Evolutionary conservation across 2,797 vertebrate genomes (phyloP).

Genomic region (Helostoma temminkii): DNA sequence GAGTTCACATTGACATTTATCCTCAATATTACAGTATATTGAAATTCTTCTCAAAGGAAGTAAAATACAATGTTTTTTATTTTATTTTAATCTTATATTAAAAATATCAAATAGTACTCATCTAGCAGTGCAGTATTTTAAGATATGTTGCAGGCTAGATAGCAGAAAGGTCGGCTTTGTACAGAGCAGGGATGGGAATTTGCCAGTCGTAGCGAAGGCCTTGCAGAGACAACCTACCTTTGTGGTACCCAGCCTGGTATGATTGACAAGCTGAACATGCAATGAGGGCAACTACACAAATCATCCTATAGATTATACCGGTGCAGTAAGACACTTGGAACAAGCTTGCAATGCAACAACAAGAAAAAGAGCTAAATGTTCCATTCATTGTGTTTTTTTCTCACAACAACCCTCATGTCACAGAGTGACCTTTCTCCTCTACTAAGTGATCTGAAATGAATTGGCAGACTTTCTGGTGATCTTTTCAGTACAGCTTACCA

Average conservation of each 20-base stretch:
- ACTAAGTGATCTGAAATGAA: conserved; percentile 68
- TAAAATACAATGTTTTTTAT: conserved; percentile 85
- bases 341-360: conserved; percentile 78
- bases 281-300: conserved; percentile 81
- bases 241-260: conserved; percentile 75
- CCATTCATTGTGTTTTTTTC: conserved; percentile 54
- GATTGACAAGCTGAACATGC: conserved; percentile 86
- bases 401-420: conserved; percentile 51
- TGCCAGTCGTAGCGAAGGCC: conserved; percentile 49
- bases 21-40: conserved; percentile 84
- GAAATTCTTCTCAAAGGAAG: conserved; percentile 84
- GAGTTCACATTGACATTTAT: conserved; percentile 87
- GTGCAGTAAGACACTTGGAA: conserved; percentile 80
- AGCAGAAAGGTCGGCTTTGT: conserved; percentile 80
- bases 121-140: conserved; percentile 84
- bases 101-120: conserved; percentile 88
- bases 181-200: conserved; percentile 56
- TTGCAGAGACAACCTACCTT: conserved; percentile 63
- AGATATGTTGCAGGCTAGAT: conserved; percentile 81
- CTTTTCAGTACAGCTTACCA: conserved; percentile 79
- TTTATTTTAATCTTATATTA: conserved; percentile 85
- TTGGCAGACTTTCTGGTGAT: conserved; percentile 60
- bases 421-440: conserved; percentile 57
- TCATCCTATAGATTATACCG: conserved; percentile 76
- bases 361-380: conserved; percentile 70